phyloP scores from a whole-genome alignment of 2,797 vertebrate genomes.

The Chloroceryle amazona region DNA sequence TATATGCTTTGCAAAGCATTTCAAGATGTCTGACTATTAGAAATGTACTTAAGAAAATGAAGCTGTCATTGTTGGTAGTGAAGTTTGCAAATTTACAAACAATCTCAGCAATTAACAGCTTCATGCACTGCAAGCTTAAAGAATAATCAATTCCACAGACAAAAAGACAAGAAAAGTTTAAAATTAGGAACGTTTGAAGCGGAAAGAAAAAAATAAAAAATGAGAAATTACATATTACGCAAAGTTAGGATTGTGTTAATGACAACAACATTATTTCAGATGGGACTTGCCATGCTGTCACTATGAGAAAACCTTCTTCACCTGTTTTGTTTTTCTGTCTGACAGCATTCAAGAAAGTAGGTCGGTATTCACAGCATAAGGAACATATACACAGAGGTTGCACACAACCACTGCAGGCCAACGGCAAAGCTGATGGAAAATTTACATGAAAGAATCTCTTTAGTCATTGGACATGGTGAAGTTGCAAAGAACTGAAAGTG shows the following conservation, averaged over 20 bases:
- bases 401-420: not conserved
- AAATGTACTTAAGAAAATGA: conserved; percentile 20
- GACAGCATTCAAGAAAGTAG: not conserved
- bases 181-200: not conserved
- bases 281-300: not conserved
- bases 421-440: not conserved
- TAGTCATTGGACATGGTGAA: not conserved
- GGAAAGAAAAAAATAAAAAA: not conserved
- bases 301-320: not conserved
- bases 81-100: conserved; percentile 43
- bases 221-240: not conserved
- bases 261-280: not conserved
- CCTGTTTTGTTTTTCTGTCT: not conserved
- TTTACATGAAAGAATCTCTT: not conserved
- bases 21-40: conserved; percentile 20
- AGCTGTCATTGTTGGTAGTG: conserved; percentile 4
- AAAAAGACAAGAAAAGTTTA: not conserved
- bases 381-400: not conserved
- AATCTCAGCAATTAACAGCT: not conserved
- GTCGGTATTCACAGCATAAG: not conserved
- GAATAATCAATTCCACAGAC: not conserved
- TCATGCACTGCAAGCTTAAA: not conserved
- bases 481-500: not conserved
- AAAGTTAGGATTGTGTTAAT: not conserved
- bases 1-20: conserved; percentile 28